Conservation (phyloP, 2,797 vertebrate genomes). For the Paratrypauchen microcephalus region DNA sequence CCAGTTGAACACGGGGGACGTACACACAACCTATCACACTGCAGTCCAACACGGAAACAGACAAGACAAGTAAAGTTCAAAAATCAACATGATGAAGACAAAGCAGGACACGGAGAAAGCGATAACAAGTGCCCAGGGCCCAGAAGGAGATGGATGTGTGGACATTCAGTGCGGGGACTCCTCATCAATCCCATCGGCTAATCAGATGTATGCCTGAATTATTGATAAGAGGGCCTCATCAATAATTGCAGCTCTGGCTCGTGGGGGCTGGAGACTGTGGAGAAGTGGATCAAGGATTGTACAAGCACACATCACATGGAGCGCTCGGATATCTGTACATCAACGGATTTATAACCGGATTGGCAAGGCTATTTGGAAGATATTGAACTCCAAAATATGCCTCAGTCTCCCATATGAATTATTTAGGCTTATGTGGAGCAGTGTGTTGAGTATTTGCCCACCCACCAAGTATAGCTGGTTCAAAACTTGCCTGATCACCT, state of each 20-base stretch:
- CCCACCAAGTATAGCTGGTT: no score
- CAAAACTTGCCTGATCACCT: no score
- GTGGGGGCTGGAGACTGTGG: conserved; percentile 52
- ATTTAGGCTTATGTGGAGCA: no score
- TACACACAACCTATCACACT: not conserved
- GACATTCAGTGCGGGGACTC: conserved; percentile 50
- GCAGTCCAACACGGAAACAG: not conserved
- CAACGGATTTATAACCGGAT: not conserved
- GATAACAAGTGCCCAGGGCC: conserved; percentile 54
- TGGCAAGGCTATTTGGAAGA: no score
- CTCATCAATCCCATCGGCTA: conserved; percentile 72
- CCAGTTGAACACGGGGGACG: not conserved
- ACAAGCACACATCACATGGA: conserved; percentile 29
- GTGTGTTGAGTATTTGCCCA: no score
- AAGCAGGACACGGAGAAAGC: conserved; percentile 35
- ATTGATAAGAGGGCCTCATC: conserved; percentile 74
- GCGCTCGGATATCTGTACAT: not conserved
- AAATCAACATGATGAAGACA: conserved; percentile 40
- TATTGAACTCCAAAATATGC: no score
- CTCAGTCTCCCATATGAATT: no score
- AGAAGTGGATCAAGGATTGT: conserved; percentile 28
- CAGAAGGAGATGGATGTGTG: conserved; percentile 53
- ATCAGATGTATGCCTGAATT: conserved; percentile 77
- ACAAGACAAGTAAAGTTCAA: not conserved
- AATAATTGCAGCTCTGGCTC: conserved; percentile 64